phyloP scores from a whole-genome alignment of 1,140 invertebrate species.

The Caerostris extrusa region DNA sequence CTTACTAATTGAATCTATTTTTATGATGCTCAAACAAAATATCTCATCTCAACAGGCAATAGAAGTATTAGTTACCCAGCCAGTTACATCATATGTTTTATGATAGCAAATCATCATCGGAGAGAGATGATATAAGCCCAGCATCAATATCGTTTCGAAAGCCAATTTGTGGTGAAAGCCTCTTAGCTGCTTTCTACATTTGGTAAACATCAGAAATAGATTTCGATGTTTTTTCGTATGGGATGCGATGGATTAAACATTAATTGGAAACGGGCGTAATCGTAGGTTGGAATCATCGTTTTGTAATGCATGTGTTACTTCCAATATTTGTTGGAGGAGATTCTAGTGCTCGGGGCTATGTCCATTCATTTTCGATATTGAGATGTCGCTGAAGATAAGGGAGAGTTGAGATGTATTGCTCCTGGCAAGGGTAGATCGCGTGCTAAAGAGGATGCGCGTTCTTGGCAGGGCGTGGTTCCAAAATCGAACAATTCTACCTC shows the following conservation, averaged over 20 bases:
- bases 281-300: neutral
- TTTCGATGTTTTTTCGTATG: neutral
- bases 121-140: slow-evolving; percentile 3
- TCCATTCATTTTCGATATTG: slow-evolving; percentile 7
- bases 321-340: neutral
- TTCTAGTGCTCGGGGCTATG: neutral
- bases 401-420: neutral
- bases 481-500: slow-evolving; percentile 22
- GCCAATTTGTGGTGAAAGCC: slow-evolving; percentile 40
- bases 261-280: neutral
- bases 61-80: neutral
- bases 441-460: slow-evolving; percentile 4
- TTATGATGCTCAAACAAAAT: neutral
- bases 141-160: neutral
- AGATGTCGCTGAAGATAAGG: slow-evolving; percentile 8
- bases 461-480: slow-evolving; percentile 37
- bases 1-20: neutral
- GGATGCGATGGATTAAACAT: neutral
- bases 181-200: slow-evolving; percentile 1
- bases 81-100: neutral
- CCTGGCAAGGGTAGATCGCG: slow-evolving; percentile 18
- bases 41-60: neutral
- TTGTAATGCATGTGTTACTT: slow-evolving; percentile 10
- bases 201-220: slow-evolving; percentile 29
- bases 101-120: neutral